A percentile compares a stretch with the other conserved stretches of the same genome.
Conservation (phyloP, 2,797 vertebrate species). For the Mycteria americana region DNA sequence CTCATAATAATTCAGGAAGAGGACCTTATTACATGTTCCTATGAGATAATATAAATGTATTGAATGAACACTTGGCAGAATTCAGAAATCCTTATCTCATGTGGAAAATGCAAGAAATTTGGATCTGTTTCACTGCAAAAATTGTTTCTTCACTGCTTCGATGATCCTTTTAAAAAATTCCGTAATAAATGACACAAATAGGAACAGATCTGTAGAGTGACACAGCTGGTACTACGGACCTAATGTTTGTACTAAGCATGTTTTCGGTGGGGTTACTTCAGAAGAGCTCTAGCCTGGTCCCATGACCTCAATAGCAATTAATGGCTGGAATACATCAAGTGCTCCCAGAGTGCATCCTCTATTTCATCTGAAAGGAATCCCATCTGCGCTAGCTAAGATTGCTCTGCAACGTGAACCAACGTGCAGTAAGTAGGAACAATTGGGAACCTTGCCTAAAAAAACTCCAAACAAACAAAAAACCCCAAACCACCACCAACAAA, state of each 20-base stretch:
- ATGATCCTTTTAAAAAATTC: background rate
- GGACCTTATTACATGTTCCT: background rate
- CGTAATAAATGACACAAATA: background rate
- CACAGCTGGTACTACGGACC: background rate
- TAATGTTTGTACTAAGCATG: background rate
- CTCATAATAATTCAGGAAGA: background rate
- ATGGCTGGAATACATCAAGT: background rate
- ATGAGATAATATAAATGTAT: background rate
- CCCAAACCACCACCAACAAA: rapidly evolving
- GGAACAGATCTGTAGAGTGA: background rate
- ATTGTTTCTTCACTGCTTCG: background rate
- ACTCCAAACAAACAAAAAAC: rapidly evolving
- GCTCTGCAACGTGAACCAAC: background rate
- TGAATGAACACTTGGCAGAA: background rate
- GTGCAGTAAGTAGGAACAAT: background rate
- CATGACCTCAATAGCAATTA: background rate
- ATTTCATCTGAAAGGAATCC: background rate
- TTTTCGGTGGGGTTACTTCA: background rate
- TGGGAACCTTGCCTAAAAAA: background rate
- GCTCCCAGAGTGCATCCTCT: background rate
- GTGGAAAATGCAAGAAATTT: background rate
- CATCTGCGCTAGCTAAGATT: background rate
- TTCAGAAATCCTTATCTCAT: background rate
- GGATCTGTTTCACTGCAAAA: background rate
- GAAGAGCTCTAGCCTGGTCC: background rate